These are phyloP conservation scores for Tyto alba DNA, from an alignment of 2,113 vertebrate species.

Conservation along the genomic window DNA sequence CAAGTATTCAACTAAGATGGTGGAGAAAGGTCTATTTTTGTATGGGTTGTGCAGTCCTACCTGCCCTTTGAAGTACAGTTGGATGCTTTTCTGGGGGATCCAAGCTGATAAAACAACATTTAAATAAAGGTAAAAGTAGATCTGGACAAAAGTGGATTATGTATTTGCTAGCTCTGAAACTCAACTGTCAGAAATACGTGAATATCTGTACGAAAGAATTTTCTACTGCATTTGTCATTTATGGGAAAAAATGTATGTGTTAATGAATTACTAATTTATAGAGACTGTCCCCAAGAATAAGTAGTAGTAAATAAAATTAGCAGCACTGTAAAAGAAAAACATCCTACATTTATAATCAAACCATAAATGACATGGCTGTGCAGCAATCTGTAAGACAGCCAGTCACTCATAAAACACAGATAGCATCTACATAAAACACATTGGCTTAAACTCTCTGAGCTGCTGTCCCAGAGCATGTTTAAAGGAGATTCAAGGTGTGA, in stretches of 20 bases:
- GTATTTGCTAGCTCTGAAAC: not conserved
- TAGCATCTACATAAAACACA: not conserved
- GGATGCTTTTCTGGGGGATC: not conserved
- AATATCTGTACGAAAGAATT: not conserved
- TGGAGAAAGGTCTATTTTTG: not conserved
- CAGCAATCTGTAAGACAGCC: not conserved
- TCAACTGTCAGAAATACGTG: not conserved
- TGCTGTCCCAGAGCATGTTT: not conserved
- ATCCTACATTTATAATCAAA: not conserved
- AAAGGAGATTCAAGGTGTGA: not conserved
- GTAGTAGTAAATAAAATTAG: not conserved
- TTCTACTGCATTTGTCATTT: not conserved
- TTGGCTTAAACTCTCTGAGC: not conserved
- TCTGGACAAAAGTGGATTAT: not conserved
- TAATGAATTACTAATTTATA: not conserved
- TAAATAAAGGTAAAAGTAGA: not conserved
- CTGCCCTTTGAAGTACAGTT: not conserved
- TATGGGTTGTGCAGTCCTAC: not conserved
- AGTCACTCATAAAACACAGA: not conserved
- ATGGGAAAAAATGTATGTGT: not conserved
- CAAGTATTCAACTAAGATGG: not conserved
- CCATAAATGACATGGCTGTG: not conserved
- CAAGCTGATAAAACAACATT: not conserved
- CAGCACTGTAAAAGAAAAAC: not conserved
- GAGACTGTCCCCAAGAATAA: not conserved